phyloP scores from a whole-genome alignment of 2,113 vertebrate species.

The Turnix velox region DNA sequence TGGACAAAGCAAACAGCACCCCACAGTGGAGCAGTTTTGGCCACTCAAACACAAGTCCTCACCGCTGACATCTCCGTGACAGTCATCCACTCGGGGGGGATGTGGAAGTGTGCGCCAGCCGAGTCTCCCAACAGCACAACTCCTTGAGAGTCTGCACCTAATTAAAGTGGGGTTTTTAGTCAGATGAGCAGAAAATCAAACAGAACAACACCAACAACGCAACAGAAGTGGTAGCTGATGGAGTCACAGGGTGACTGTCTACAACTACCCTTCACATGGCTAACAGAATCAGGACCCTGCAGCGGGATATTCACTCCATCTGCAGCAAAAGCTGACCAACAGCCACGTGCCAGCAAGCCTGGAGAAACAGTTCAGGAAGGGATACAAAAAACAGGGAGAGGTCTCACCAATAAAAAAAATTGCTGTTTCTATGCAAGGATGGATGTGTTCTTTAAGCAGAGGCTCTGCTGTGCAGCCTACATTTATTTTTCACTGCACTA shows the following conservation, averaged over 20 bases:
- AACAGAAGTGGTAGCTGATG: neutral
- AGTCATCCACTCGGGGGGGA: slow-evolving; percentile 75
- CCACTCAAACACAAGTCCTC: neutral
- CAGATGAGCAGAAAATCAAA: neutral
- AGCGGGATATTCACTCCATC: slow-evolving; percentile 6
- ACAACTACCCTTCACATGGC: neutral
- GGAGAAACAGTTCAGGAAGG: neutral
- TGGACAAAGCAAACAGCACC: neutral
- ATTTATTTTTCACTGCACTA: slow-evolving; percentile 15
- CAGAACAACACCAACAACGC: neutral
- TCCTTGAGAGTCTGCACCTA: slow-evolving; percentile 71
- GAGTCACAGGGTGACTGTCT: neutral
- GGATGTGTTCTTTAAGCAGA: neutral
- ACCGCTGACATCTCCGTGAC: slow-evolving; percentile 72
- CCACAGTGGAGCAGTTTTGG: neutral
- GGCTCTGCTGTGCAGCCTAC: neutral
- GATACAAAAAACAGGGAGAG: neutral
- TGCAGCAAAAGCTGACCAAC: neutral
- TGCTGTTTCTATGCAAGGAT: neutral
- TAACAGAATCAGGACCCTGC: neutral
- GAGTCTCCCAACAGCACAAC: slow-evolving; percentile 77
- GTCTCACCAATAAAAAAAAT: neutral
- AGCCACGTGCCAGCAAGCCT: neutral
- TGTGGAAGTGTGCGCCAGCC: slow-evolving; percentile 75
- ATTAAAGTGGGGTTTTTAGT: neutral